Base-by-base conservation (phyloP, 2,113 vertebrate species). In the Marcusenius ussheri region DNA sequence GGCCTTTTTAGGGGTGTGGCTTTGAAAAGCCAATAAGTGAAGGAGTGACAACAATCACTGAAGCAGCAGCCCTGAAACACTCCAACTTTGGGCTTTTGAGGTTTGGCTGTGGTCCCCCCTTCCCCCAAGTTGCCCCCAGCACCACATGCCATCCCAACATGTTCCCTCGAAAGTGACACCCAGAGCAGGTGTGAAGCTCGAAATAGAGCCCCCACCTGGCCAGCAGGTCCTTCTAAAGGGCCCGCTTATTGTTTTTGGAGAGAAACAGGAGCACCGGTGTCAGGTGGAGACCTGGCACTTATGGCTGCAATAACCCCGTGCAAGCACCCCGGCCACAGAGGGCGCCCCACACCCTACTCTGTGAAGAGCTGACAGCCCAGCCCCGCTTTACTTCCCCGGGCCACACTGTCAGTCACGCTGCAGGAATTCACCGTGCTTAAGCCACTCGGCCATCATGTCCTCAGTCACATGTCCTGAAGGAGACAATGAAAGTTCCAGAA, bases 211-310 rank as follows among this genome's bases (percentile, higher is more conserved):
- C 49, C 47, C 50, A 74, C 31, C 66, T 74, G 66, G 11, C n/a
- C 31, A 35, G 66, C 66, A 70, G 62, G 24, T n/a, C 66, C 27
- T 39, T 80, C 2, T 39, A 42, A 80, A 39, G 35, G 35, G 15
- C 15, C 5, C 35, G 10, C 27, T 96, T 95, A 95, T 96, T 96
- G 96, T 96, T 96, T 96, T 96, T 95, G 93, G 94, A 96, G 94
- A 95, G 96, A 95, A 95, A 96, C 95, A 95, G 92, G 95, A 96
- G 95, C 95, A 93, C 90, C 87, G 10, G 91, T 94, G 93, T 96
- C 96, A 96, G 95, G 94, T 96, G 96, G 74, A 42, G 93, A 94
- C 95, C 91, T 92, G 89, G 93, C 42, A 94, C 92, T 96, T 95
- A 96, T 96, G 15, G 95, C 94, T 89, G 91, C 90, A 93, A 93